Evolutionary conservation across 1,140 invertebrate genomes (phyloP), one percentile per base, ranked within the genome.

Genomic region (Drosophila rhopaloa): DNA sequence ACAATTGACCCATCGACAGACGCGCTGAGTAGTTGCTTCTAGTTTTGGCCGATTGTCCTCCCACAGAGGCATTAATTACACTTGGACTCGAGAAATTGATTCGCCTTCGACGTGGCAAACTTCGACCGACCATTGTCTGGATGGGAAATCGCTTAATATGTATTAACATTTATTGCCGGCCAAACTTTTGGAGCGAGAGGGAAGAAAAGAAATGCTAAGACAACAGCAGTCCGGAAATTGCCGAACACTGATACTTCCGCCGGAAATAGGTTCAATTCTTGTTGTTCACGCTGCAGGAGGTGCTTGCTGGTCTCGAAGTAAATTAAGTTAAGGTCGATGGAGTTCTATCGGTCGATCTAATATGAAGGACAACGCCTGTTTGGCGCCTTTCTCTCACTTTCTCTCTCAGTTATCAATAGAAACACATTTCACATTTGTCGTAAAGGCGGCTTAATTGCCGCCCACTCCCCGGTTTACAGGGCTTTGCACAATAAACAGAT

Each of bases 221-320:
- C 83, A 65, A 46, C 46, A 51, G 59, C 50, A 70, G 63, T 58
- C 84, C 83, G 83, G 83, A 88, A 88, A 88, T 88, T 88, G 80
- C 77, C 73, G 66, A 88, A 88, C 71, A 77, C 76, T 83, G 84
- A 88, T 89, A 83, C 83, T 78, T 88, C 83, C 83, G 80, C 72
- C 83, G 83, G 83, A 88, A 88, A 89, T 88, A 89, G 66, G 84
- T 81, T 89, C 72, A 83, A 89, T 89, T 88, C 76, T 89, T 65
- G 79, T 79, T 82, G 60, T 57, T 76, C 32, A 32, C 16, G 16
- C 51, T 37, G 53, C 19, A 19, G 19, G 55, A 50, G 32, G 16
- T 16, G 38, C 9, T 48, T 41, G 27, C 10, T 24, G 38, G 50
- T 32, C 72, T 29, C n/a, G 9, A 43, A 76, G 51, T 76, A 76